Conservation (phyloP, 2,888 invertebrate species). For the Vannuccia rotundouncinata region DNA sequence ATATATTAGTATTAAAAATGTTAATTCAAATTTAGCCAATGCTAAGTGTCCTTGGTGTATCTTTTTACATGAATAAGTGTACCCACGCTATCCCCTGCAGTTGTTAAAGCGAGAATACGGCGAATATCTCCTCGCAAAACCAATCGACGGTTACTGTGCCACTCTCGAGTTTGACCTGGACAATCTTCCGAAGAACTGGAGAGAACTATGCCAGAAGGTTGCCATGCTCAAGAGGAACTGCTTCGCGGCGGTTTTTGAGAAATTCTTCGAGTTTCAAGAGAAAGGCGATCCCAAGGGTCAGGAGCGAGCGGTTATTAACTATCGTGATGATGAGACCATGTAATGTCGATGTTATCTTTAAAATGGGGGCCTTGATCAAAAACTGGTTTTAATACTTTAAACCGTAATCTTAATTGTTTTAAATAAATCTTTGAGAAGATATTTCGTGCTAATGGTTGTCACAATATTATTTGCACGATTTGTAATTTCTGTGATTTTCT, state of each 20-base stretch:
- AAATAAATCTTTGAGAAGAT: too few species aligned
- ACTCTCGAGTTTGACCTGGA: constrained; percentile 85
- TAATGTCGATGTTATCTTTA: too few species aligned
- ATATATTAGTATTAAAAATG: too few species aligned
- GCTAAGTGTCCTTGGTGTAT: too few species aligned
- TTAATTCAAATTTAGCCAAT: too few species aligned
- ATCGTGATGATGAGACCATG: constrained; percentile 96
- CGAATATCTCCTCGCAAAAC: not conserved
- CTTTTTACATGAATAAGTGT: not conserved
- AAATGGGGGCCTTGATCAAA: too few species aligned
- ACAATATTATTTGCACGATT: too few species aligned
- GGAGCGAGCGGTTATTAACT: constrained; percentile 92
- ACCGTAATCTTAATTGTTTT: too few species aligned
- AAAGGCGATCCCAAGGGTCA: constrained; percentile 69
- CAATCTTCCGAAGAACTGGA: constrained; percentile 81
- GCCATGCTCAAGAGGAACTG: constrained; percentile 92
- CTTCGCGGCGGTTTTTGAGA: constrained; percentile 98
- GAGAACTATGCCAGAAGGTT: constrained; percentile 78
- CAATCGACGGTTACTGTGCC: constrained; percentile 72
- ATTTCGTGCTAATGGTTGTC: too few species aligned
- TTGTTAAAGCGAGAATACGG: constrained; percentile 56
- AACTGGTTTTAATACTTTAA: too few species aligned
- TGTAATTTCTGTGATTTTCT: too few species aligned
- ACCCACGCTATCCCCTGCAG: constrained; percentile 46
- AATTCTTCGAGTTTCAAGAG: constrained; percentile 96